Percentiles rank a stretch among this genome's conserved stretches.
These are phyloP conservation scores for Tachuris rubrigastra DNA, from an alignment of 2,113 vertebrate genomes.

Conservation along the genomic window DNA sequence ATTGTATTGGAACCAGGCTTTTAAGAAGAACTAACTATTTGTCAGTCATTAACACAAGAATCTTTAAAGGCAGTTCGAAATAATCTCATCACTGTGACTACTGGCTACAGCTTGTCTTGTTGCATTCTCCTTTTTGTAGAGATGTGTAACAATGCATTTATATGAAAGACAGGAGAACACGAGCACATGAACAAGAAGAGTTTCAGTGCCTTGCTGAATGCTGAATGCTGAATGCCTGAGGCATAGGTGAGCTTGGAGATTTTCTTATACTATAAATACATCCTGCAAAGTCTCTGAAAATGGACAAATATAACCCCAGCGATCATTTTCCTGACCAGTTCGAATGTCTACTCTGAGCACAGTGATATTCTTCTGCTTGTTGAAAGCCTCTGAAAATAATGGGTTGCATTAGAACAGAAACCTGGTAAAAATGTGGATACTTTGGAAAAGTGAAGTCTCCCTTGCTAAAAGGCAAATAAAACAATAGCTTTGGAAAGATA, in stretches of 20 bases:
- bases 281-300: neutral
- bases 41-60: slow-evolving; percentile 21
- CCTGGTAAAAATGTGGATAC: neutral
- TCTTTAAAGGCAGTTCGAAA: neutral
- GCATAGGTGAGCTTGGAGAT: neutral
- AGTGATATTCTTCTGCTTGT: neutral
- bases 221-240: neutral
- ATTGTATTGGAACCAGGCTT: neutral
- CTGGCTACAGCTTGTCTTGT: neutral
- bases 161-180: neutral
- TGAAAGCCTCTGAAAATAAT: slow-evolving; percentile 1
- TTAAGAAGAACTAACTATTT: slow-evolving; percentile 1
- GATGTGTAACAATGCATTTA: neutral
- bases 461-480: neutral
- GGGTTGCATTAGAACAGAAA: neutral
- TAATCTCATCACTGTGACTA: neutral
- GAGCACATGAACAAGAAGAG: neutral
- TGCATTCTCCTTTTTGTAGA: neutral
- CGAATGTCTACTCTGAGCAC: neutral
- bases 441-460: neutral
- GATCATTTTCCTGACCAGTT: neutral
- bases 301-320: neutral
- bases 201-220: neutral
- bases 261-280: neutral
- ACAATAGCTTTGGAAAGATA: neutral